Evolutionary conservation across 2,888 invertebrate species (phyloP).

Genomic region (Thymelicus acteon): DNA sequence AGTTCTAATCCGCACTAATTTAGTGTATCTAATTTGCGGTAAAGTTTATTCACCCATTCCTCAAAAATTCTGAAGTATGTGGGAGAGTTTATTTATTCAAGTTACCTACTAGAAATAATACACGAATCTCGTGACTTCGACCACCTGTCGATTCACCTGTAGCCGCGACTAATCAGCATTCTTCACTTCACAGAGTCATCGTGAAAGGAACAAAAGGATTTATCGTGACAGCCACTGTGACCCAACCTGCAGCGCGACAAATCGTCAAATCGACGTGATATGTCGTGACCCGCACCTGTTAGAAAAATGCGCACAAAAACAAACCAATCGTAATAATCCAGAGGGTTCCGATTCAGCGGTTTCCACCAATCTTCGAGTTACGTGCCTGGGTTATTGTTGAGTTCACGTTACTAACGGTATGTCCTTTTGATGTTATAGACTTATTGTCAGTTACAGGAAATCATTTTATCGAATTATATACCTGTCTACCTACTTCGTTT

Average conservation of each 20-base stretch:
- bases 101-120: neutral
- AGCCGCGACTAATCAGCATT: conserved; percentile 62
- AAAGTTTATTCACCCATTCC: no score
- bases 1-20: no score
- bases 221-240: neutral
- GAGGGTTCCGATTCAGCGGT: conserved; percentile 35
- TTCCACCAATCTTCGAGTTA: conserved; percentile 27
- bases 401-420: no score
- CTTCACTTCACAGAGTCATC: neutral
- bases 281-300: conserved; percentile 50
- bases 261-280: conserved; percentile 49
- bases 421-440: no score
- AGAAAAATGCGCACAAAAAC: conserved; percentile 39
- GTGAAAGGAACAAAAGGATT: neutral
- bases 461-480: no score
- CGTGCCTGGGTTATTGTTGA: conserved; percentile 32
- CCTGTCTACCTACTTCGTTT: no score
- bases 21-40: no score
- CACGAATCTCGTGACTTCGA: conserved; percentile 44
- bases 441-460: no score
- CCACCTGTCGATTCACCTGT: conserved; percentile 68
- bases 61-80: no score
- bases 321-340: conserved; percentile 32
- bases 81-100: neutral
- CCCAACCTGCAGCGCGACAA: conserved; percentile 59